Percentiles rank a stretch among this genome's conserved stretches.
phyloP scores from a whole-genome alignment of 53 echinoderm and acorn worm species.

The Holothuria scabra region DNA sequence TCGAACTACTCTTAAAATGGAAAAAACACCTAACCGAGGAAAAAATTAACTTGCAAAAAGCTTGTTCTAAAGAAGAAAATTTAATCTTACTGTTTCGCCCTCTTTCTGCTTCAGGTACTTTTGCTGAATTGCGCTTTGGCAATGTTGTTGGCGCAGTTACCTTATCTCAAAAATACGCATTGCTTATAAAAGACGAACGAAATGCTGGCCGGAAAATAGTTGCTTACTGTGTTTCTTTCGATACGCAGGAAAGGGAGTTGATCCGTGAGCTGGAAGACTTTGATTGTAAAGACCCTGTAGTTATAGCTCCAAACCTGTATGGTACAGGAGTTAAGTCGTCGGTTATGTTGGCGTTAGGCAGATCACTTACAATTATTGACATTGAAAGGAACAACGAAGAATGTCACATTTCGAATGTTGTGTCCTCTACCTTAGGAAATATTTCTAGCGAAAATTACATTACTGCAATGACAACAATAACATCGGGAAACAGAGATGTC shows the following conservation, averaged over 20 bases:
- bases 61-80: neutral
- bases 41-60: neutral
- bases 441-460: neutral
- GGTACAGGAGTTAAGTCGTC: neutral
- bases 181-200: conserved; percentile 15
- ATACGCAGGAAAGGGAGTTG: neutral
- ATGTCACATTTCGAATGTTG: neutral
- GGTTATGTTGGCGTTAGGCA: conserved; percentile 6
- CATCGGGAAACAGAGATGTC: conserved; percentile 10
- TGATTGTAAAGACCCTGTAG: neutral
- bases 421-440: neutral
- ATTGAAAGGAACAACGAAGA: neutral
- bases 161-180: neutral
- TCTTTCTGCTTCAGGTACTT: neutral
- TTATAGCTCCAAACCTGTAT: neutral
- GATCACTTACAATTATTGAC: neutral
- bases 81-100: neutral
- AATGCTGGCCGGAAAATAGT: neutral
- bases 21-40: neutral
- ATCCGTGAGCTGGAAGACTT: neutral
- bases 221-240: conserved; percentile 2
- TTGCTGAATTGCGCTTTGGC: conserved; percentile 24
- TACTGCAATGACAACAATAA: neutral
- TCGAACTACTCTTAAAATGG: neutral
- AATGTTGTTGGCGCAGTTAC: conserved; percentile 19